Base-by-base conservation (phyloP, 2,797 vertebrate genomes). In the Columba guinea region DNA sequence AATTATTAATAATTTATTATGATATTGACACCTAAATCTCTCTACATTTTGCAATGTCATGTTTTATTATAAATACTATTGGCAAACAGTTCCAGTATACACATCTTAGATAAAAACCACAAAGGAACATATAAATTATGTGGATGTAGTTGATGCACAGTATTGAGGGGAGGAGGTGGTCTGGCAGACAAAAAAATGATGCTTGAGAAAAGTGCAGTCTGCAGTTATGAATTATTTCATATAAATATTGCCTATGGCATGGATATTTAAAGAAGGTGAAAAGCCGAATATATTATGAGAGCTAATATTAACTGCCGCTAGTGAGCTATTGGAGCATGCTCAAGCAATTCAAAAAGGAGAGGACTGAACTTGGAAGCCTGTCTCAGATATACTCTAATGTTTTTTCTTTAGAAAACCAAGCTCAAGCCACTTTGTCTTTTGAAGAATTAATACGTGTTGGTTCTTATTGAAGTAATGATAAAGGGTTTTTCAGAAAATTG, bases 211-310 rank as follows among this genome's bases (percentile, higher is more conserved):
- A 94, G 83, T 52, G 34, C 21, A 18, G 83, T 78, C 70, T 84
- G 88, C 88, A 77, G 86, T 79, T 95, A 89, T 65, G 95, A 93
- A 84, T 96, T 90, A 84, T 95, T 96, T 95, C 90, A 93, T 93
- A 79, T 76, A 80, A 84, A 90, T 73, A 84, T 67, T 49, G 95
- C 96, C 93, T 9, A 69, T 90, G 96, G 96, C 93, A 74, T 56
- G 90, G 93, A 67, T 94, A 84, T 90, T 95, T 93, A 90, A 86
- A 81, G 88, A 81, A 91, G 58, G 62, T 7, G 69, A 85, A 46
- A 90, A 95, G 76, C 58, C 20, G 79, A 85, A 77, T 93, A 67
- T 39, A 78, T 95, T 91, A 80, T 1, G 2, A 7, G 76, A 63
- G 65, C 89, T 70, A 30, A 49, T 77, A 56, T 67, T 62, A 32